Conservation (phyloP, 2,797 vertebrate genomes). For the Phrynocephalus guinanensis region DNA sequence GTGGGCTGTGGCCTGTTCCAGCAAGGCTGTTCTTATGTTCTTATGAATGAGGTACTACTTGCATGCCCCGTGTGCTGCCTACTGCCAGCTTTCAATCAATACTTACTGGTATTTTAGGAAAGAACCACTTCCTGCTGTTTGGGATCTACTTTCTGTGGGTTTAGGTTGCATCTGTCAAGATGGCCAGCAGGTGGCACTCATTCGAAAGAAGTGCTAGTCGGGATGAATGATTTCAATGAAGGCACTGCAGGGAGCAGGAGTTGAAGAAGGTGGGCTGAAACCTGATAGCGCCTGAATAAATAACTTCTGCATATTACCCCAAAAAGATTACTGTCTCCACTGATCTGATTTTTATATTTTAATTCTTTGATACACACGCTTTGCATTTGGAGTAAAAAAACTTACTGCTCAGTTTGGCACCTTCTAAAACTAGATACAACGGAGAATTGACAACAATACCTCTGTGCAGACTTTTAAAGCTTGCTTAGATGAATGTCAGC, state of each 20-base stretch:
- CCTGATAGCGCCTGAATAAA: neutral
- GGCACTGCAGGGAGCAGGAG: neutral
- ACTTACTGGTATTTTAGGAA: neutral
- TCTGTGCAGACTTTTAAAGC: too few species aligned
- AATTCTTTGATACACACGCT: neutral
- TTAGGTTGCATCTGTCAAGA: neutral
- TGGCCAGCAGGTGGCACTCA: slow-evolving; percentile 10
- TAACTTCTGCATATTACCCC: too few species aligned
- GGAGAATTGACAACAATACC: neutral
- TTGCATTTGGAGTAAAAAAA: neutral
- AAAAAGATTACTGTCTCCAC: too few species aligned
- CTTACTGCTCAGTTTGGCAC: neutral
- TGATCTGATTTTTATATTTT: neutral
- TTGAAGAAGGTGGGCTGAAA: too few species aligned
- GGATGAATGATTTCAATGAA: neutral
- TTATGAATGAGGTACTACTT: too few species aligned
- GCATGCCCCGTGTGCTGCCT: too few species aligned
- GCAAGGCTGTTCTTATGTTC: too few species aligned
- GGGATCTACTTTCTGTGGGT: neutral
- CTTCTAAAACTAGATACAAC: neutral
- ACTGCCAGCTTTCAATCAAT: neutral
- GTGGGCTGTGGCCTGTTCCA: too few species aligned
- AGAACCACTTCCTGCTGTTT: neutral
- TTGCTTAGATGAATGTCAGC: neutral
- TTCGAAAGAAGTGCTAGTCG: neutral